Evolutionary conservation across 2,113 vertebrate species (phyloP), one percentile per base, ranked within the genome.

Genomic region (Reinhardtius hippoglossoides): DNA sequence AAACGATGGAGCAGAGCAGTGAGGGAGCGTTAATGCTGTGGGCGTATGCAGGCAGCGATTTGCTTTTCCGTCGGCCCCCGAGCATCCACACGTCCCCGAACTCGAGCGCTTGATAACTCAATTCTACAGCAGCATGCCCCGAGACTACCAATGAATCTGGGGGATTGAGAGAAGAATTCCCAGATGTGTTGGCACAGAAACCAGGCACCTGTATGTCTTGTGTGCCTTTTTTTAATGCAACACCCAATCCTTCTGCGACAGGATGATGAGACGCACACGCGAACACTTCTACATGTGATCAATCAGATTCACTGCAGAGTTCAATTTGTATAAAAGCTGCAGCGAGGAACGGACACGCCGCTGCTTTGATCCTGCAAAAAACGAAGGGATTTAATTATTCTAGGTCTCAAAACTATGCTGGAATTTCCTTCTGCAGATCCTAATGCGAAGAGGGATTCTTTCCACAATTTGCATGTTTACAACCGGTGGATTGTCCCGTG

Each of bases 391-490:
- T 66, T 46, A 67, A 80, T 82, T 14, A 50, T 37, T 0, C 9
- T 9, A 52, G 67, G 5, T 58, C 59, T 56, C 0, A 50, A 23
- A 20, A 20, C 48, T 27, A 35, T 50, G 4, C 61, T 75, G 52
- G 56, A 46, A 67, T 50, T 23, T 59, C 18, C 14, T 15, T 37
- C 72, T 9, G 23, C 31, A 27, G 50, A 58, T 61, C 48, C 26
- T 50, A 37, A 58, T 24, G n/a, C 31, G 24, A 18, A 69, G 67
- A 16, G 71, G 52, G 58, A 77, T 71, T 76, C 57, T 67, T 87
- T 84, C 75, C 82, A 74, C 80, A 63, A 35, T 87, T 83, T 74
- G 81, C 63, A 59, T 83, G 80, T 92, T 89, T 90, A 83, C 75
- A 68, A 75, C 72, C 23, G 16, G 52, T 21, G 55, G 63, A 89